Base-by-base conservation (phyloP, 2,888 invertebrate species). In the Muschampia plurimacula region DNA sequence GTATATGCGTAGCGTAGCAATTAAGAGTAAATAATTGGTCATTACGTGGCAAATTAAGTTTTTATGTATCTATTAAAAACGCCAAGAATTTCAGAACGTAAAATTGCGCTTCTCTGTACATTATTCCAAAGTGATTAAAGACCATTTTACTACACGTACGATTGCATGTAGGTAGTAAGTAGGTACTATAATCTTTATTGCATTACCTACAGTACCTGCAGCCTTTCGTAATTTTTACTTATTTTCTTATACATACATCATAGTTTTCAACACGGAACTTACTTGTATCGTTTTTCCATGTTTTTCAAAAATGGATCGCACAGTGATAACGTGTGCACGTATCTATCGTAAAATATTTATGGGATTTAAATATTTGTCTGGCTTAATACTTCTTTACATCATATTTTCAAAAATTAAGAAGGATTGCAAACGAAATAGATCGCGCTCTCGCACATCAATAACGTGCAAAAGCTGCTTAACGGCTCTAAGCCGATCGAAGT, bases 11-110 rank as follows among this genome's bases (percentile, higher is more conserved):
- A 22, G 22, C 44, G 22, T 63, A 22, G 28, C 44, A 64, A 64
- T 64, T 64, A 64, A 64, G 28, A 44, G 44, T 46, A 64, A 46
- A 62, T 62, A 64, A 28, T 64, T 46, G 63, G 41, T 44, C n/a
- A 63, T 63, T 63, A 44, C 9, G 41, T 1, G 28, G 63, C 44
- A 6, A 28, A 64, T 64, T 64, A 64, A 12, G 32, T 46, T 64
- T 64, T 64, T 64, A 22, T 22, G 22, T 39, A 64, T 64, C 44
- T 55, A 0, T 55, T 55, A n/a, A 49, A 4, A 55, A 15, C 55
- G 55, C 22, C 28, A 59, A 28, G 57, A 59, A 3, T 59, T 59
- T 59, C 9, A 9, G 57, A 28, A 8, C 10, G 12, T 55, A 55
- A 55, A 67, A 57, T 22, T 49, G 49, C 12, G 13, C 10, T 12